Evolutionary conservation across 2,113 vertebrate genomes (phyloP).

Genomic region (Pygathrix nemaeus): DNA sequence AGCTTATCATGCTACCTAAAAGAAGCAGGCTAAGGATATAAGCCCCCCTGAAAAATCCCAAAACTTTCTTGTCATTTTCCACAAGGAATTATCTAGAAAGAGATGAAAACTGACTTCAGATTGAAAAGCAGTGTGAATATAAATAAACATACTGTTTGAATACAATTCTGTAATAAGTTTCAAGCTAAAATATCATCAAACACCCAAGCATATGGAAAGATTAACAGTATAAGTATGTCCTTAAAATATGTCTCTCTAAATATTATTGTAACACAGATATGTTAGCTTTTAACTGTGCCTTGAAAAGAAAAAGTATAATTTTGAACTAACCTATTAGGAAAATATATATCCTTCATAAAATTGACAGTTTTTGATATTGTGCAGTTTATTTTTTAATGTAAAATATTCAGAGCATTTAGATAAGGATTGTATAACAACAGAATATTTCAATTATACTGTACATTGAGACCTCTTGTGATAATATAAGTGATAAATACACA

Average conservation of each 20-base stretch:
- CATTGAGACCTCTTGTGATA: background rate
- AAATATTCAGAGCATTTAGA: background rate
- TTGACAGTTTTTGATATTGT: background rate
- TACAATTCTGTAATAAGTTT: background rate
- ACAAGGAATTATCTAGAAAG: background rate
- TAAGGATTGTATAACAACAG: background rate
- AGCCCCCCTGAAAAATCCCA: rapidly evolving
- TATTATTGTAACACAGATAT: background rate
- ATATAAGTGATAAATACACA: background rate
- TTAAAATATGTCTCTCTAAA: background rate
- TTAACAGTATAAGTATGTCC: background rate
- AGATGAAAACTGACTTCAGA: background rate
- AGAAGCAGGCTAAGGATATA: background rate
- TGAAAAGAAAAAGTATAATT: background rate
- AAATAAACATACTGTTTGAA: background rate
- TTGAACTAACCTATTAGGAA: background rate
- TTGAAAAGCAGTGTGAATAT: background rate
- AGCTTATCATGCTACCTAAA: background rate
- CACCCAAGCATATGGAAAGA: background rate
- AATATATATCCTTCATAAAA: background rate
- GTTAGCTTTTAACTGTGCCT: background rate
- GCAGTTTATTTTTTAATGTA: background rate
- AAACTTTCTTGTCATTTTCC: background rate
- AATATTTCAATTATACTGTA: background rate
- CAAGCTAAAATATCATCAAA: background rate